Conservation (phyloP, 2,888 invertebrate species). For the Ophion slaviceki region DNA sequence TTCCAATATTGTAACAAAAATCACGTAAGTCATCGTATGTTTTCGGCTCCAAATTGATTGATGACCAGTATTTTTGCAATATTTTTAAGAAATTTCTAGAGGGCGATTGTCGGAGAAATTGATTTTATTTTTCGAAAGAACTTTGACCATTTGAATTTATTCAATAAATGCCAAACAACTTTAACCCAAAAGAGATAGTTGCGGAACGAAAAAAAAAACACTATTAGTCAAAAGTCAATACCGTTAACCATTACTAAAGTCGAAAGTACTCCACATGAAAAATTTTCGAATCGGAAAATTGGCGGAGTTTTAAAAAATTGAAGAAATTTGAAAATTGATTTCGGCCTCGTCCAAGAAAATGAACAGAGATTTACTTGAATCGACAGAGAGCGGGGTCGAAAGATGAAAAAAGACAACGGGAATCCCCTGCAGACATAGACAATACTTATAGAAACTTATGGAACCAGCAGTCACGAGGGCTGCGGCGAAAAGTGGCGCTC, state of each 20-base stretch:
- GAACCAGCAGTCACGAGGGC: background rate
- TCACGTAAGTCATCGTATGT: background rate
- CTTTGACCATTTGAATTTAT: background rate
- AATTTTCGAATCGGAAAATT: background rate
- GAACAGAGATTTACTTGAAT: background rate
- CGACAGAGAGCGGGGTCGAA: background rate
- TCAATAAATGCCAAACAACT: no score
- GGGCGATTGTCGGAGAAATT: background rate
- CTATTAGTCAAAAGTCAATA: background rate
- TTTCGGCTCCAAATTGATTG: background rate
- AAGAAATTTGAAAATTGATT: background rate
- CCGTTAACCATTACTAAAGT: background rate
- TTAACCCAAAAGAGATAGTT: background rate
- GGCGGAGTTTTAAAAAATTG: background rate
- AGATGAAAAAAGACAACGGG: background rate
- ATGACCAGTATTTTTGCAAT: background rate
- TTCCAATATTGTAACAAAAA: background rate
- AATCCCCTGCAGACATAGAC: background rate
- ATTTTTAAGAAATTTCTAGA: background rate
- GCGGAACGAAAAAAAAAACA: background rate
- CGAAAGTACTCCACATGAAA: background rate
- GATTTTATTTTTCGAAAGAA: background rate
- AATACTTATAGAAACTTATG: slow-evolving; percentile 29
- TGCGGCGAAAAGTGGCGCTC: slow-evolving; percentile 10
- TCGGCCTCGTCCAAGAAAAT: background rate